Conservation (phyloP, 2,113 vertebrate species). For the Cebus imitator region DNA sequence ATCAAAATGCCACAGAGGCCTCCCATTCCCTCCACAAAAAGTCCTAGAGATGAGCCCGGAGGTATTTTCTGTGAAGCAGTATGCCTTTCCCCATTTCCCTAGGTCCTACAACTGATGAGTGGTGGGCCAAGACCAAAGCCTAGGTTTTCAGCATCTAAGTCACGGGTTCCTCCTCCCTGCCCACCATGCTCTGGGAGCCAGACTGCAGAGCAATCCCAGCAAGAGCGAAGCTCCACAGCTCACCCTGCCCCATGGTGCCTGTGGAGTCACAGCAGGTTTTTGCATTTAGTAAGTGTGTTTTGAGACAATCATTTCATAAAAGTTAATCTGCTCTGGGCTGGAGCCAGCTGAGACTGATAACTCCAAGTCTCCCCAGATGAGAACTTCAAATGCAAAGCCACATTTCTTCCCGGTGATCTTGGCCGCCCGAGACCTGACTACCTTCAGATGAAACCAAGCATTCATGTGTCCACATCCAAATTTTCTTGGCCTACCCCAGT, state of each 20-base stretch:
- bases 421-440: neutral
- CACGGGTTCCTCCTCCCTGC: neutral
- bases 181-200: fast-evolving
- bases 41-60: neutral
- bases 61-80: neutral
- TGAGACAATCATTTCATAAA: conserved; percentile 53
- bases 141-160: neutral
- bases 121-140: neutral
- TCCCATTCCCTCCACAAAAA: neutral
- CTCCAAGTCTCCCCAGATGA: neutral
- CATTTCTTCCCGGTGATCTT: conserved; percentile 10
- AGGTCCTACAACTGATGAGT: neutral
- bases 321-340: neutral
- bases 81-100: neutral
- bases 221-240: fast-evolving
- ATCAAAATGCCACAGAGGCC: neutral
- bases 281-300: conserved; percentile 47
- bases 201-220: neutral
- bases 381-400: neutral
- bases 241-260: fast-evolving
- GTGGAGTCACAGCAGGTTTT: neutral
- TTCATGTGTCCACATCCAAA: neutral
- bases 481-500: neutral
- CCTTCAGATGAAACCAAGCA: conserved; percentile 16
- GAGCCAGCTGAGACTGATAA: conserved; percentile 45